Conservation (phyloP, 2,888 invertebrate species). For the Torymus texanus region DNA sequence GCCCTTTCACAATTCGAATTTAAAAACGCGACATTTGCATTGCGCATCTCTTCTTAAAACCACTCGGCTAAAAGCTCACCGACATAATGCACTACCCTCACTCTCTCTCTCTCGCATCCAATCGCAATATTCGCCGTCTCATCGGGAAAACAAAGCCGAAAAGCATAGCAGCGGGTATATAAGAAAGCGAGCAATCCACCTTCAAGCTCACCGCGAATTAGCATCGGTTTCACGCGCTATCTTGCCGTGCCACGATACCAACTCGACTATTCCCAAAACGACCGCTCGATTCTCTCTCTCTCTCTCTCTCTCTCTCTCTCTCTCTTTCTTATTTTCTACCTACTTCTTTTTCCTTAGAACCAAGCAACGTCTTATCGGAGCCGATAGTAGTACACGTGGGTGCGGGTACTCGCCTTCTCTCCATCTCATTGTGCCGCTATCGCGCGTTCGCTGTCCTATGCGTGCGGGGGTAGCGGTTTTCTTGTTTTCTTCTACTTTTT, state of each 20-base stretch:
- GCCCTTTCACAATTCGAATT: too few relatives aligned
- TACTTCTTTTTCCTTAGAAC: background rate
- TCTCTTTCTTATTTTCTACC: conserved; percentile 3
- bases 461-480: conserved; percentile 1
- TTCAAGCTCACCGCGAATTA: background rate
- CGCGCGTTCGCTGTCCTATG: too few relatives aligned
- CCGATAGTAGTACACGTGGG: conserved; percentile 25
- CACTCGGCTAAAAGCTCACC: too few relatives aligned
- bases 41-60: too few relatives aligned
- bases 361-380: conserved; percentile 28
- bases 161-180: too few relatives aligned
- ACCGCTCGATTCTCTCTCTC: conserved; percentile 7
- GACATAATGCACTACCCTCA: too few relatives aligned
- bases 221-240: conserved; percentile 3
- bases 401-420: background rate
- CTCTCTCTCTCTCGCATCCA: too few relatives aligned
- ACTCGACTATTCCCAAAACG: conserved; percentile 26
- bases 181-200: too few relatives aligned
- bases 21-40: too few relatives aligned
- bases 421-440: background rate
- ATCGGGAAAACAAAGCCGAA: too few relatives aligned
- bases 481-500: conserved; percentile 34
- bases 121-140: too few relatives aligned
- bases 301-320: background rate
- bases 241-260: too few relatives aligned